Evolutionary conservation across 2,797 vertebrate species (phyloP).

Genomic region (Sebastes iracundus): DNA sequence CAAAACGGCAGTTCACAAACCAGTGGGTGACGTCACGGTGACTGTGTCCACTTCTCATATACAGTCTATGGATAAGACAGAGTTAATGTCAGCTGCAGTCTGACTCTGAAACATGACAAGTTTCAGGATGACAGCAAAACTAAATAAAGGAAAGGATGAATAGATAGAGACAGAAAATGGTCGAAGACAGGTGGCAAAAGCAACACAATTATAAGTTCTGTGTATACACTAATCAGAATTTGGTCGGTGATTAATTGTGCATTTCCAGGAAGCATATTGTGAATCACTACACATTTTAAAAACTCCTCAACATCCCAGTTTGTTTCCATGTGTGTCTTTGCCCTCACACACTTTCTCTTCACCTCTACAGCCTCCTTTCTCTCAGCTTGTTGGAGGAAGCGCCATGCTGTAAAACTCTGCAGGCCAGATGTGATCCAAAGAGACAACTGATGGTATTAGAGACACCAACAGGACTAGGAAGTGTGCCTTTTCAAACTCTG

Average conservation of each 20-base stretch:
- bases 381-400: conserved; percentile 59
- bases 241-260: not conserved
- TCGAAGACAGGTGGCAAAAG: not conserved
- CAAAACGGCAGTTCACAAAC: too few species aligned
- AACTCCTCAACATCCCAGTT: not conserved
- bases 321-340: not conserved
- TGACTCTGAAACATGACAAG: not conserved
- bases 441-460: conserved; percentile 59
- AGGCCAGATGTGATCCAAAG: conserved; percentile 76
- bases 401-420: conserved; percentile 57
- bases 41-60: too few species aligned
- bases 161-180: not conserved
- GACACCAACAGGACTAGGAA: conserved; percentile 67
- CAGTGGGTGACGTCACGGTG: too few species aligned
- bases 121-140: not conserved
- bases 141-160: not conserved
- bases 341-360: conserved; percentile 16
- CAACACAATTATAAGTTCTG: not conserved
- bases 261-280: not conserved
- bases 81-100: not conserved
- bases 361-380: conserved; percentile 8
- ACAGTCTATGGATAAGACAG: not conserved
- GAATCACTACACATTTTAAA: not conserved
- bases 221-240: not conserved
- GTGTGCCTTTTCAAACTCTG: conserved; percentile 72